Evolutionary conservation across 2,888 invertebrate genomes (phyloP), one percentile per base, ranked within the genome.

Genomic region (Cataglyphis rosenhaueri): DNA sequence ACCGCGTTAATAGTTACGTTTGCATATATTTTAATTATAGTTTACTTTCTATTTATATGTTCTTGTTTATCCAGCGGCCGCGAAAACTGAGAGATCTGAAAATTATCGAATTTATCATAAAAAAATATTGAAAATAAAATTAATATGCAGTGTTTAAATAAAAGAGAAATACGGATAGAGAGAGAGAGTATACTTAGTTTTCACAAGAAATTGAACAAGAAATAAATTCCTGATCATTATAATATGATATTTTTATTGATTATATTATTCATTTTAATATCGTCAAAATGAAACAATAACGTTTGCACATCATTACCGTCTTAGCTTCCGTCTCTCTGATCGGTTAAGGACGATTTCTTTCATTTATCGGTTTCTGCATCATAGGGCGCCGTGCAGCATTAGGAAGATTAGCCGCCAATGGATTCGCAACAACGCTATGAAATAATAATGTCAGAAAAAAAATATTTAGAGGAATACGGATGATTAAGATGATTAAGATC

Each of bases 361-460:
- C 82, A 55, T 85, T 89, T 86, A 88, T 64, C 41, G 83, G 61
- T 89, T 86, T 86, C 83, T 87, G 79, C 84, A 85, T 84, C 88
- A 82, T 82, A 84, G 84, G 83, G 82, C 85, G 87, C 61, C 86
- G 83, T 84, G 81, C 70, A 75, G 81, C 70, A 75, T 89, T 86
- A 87, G 55, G 85, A 84, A 89, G 81, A 81, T 86, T 83, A 90
- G 59, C 76, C 81, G 82, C 82, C 86, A 87, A 84, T 64, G 84
- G 85, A 89, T 90, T 88, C 85, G 85, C 73, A 52, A 75, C 18
- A 75, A 66, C 8, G 81, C 88, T 90, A 89, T 84, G 83, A 90
- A 89, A 90, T 81, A 87, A 87, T 84, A 85, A 83, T 61, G 61
- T 86, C 35, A 82, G 61, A 83, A 82, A 85, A 84, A 81, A 83